Percentiles rank a stretch among this genome's conserved stretches.
phyloP scores from a whole-genome alignment of 2,797 vertebrate genomes.

The Centroberyx gerrardi region DNA sequence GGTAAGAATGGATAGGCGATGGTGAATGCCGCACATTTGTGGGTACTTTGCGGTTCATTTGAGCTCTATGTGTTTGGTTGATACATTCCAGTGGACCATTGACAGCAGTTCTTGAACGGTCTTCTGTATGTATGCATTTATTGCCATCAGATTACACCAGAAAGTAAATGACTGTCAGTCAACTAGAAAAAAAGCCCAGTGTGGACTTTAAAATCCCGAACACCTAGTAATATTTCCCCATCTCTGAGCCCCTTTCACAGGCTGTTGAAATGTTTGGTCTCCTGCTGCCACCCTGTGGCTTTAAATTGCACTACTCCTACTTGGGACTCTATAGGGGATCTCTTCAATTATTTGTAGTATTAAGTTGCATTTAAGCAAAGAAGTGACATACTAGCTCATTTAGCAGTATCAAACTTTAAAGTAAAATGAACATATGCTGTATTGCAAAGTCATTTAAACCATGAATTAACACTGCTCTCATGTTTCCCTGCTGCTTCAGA shows the following conservation, averaged over 20 bases:
- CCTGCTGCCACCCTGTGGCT: constrained; percentile 83
- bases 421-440: not conserved
- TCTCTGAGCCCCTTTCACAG: not conserved
- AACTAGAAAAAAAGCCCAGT: not conserved
- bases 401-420: not conserved
- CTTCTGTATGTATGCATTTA: constrained; percentile 17
- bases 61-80: constrained; percentile 14
- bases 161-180: constrained; percentile 13
- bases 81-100: constrained; percentile 12
- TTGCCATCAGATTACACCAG: constrained; percentile 16
- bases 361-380: not conserved
- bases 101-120: not conserved
- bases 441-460: not conserved
- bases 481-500: constrained; percentile 71
- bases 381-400: not conserved
- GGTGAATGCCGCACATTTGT: constrained; percentile 1
- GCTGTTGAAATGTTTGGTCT: constrained; percentile 46
- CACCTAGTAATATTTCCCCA: not conserved
- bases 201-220: not conserved
- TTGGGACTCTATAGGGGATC: not conserved
- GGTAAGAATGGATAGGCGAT: not conserved
- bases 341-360: not conserved
- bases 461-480: not conserved
- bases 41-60: constrained; percentile 18
- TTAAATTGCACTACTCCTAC: constrained; percentile 27